Conservation (phyloP, 2,113 vertebrate species). For the Myrmecobius fasciatus region DNA sequence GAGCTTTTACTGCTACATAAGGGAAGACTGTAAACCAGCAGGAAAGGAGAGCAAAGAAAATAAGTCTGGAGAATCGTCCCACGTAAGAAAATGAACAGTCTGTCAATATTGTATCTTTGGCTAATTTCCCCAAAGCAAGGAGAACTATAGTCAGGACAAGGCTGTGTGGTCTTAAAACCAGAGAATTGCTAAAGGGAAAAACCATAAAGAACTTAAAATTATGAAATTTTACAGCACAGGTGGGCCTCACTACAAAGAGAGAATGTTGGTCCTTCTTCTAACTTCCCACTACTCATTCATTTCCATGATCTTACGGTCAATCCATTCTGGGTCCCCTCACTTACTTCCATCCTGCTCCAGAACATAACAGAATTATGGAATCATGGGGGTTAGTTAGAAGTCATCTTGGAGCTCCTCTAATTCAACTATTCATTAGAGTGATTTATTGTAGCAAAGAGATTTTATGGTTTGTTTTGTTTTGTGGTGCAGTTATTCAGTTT, state of each 20-base stretch:
- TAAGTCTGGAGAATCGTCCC: slow-evolving; percentile 64
- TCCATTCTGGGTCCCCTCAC: background rate
- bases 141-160: slow-evolving; percentile 73
- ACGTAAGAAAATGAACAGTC: slow-evolving; percentile 79
- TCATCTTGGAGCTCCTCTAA: background rate
- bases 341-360: background rate
- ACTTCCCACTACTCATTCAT: background rate
- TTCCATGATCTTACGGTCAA: background rate
- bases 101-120: slow-evolving; percentile 67
- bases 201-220: background rate
- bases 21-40: slow-evolving; percentile 76
- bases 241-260: slow-evolving; percentile 12
- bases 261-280: background rate
- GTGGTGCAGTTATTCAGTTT: background rate
- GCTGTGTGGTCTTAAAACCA: slow-evolving; percentile 51
- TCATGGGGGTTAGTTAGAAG: background rate
- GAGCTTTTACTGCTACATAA: slow-evolving; percentile 78
- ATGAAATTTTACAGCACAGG: background rate
- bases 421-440: background rate
- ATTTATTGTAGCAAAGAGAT: background rate
- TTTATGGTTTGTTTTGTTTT: slow-evolving; percentile 9
- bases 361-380: background rate
- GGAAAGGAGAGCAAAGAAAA: slow-evolving; percentile 79
- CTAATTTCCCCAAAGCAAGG: slow-evolving; percentile 64
- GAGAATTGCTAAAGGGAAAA: slow-evolving; percentile 52